These are phyloP conservation scores for Leptoclinus maculatus DNA, from an alignment of 2,797 vertebrate species.

Conservation along the genomic window DNA sequence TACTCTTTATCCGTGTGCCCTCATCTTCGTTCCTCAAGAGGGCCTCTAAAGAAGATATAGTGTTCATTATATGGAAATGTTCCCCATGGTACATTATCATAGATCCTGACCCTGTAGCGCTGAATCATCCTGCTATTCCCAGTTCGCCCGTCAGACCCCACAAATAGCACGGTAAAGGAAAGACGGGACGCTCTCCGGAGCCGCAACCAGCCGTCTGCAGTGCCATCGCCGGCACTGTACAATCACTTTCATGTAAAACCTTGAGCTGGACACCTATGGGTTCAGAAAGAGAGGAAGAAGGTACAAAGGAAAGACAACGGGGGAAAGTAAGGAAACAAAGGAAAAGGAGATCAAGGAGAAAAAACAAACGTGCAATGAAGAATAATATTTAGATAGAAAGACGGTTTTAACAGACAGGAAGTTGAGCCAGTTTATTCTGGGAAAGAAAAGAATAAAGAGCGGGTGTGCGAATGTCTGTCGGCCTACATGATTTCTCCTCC, in stretches of 20 bases:
- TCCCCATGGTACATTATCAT: conserved; percentile 72
- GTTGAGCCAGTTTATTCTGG: conserved; percentile 3
- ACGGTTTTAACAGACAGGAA: conserved; percentile 18
- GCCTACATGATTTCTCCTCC: conserved; percentile 50
- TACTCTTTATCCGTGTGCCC: conserved; percentile 60
- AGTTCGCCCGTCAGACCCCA: conserved; percentile 59
- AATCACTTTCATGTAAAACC: conserved; percentile 29
- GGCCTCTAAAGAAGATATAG: conserved; percentile 75
- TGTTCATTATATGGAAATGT: conserved; percentile 81
- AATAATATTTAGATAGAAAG: background rate
- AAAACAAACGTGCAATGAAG: background rate
- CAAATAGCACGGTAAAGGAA: conserved; percentile 53
- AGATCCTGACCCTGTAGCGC: conserved; percentile 72
- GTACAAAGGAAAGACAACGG: conserved; percentile 4
- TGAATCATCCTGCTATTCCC: conserved; percentile 73
- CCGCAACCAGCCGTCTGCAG: conserved; percentile 7
- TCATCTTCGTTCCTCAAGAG: conserved; percentile 66
- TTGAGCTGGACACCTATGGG: conserved; percentile 11
- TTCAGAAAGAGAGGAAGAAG: background rate
- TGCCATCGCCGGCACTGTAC: background rate
- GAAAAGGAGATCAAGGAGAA: background rate
- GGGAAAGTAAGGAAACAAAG: background rate
- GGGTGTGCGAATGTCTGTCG: conserved; percentile 7
- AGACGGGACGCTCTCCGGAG: conserved; percentile 42
- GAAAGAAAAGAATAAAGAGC: conserved; percentile 15